phyloP scores from a whole-genome alignment of 1,140 invertebrate genomes.

The Dysdera silvatica region DNA sequence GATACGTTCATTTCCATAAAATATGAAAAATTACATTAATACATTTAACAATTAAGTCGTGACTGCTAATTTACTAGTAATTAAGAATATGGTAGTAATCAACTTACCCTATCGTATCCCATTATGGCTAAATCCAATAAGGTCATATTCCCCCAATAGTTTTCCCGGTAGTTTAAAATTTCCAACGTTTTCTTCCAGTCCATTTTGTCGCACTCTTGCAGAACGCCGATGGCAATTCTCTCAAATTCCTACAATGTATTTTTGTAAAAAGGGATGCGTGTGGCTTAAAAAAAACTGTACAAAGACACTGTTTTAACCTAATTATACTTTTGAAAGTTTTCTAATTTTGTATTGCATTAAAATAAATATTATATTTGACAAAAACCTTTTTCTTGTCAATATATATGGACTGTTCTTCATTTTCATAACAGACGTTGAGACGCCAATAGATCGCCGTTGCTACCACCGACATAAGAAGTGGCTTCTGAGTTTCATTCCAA shows the following conservation, averaged over 20 bases:
- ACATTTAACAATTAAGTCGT: too few species aligned
- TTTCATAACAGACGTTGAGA: constrained; percentile 27
- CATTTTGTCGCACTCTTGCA: constrained; percentile 31
- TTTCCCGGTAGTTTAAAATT: constrained; percentile 33
- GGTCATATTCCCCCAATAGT: constrained; percentile 36
- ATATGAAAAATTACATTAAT: too few species aligned
- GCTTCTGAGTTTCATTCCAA: constrained; percentile 33
- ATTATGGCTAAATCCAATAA: constrained; percentile 25
- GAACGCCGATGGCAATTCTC: constrained; percentile 33
- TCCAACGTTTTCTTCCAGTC: constrained; percentile 30
- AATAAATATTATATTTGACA: too few species aligned
- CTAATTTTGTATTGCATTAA: too few species aligned
- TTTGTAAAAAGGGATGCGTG: too few species aligned
- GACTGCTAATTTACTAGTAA: too few species aligned
- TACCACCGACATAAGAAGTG: constrained; percentile 31
- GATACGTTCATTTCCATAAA: too few species aligned
- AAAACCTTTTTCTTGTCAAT: constrained; percentile 24
- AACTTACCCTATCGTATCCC: constrained; percentile 15
- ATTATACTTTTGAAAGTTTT: too few species aligned
- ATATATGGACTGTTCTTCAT: constrained; percentile 27
- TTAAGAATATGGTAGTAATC: not conserved
- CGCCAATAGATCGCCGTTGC: constrained; percentile 32
- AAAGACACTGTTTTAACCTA: too few species aligned
- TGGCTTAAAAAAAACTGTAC: too few species aligned
- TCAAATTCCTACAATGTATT: constrained; percentile 30